These are phyloP conservation scores for Orthosia gothica DNA, from an alignment of 2,888 invertebrate genomes.

Conservation along the genomic window DNA sequence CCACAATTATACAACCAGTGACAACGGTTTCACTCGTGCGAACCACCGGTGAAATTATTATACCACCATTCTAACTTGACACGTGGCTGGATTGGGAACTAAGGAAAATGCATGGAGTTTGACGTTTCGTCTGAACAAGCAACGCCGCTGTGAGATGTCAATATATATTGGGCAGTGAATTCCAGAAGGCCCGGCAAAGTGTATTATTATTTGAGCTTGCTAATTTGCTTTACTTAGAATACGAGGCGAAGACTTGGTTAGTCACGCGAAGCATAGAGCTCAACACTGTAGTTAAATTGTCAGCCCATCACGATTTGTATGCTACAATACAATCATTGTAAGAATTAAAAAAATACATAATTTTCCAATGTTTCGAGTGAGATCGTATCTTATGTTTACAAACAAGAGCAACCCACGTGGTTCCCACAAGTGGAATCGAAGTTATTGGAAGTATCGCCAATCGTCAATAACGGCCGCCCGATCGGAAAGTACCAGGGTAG, in stretches of 20 bases:
- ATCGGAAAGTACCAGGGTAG: slow-evolving; percentile 60
- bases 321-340: too few relatives aligned
- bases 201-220: slow-evolving; percentile 46
- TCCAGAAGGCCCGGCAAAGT: slow-evolving; percentile 16
- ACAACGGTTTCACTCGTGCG: slow-evolving; percentile 77
- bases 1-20: slow-evolving; percentile 74
- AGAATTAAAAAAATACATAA: background rate
- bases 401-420: slow-evolving; percentile 12
- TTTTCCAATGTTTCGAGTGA: background rate
- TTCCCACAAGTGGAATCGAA: slow-evolving; percentile 25
- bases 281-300: background rate
- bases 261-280: slow-evolving; percentile 27
- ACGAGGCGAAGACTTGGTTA: slow-evolving; percentile 16
- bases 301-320: background rate
- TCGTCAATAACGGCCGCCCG: slow-evolving; percentile 43
- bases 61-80: slow-evolving; percentile 3
- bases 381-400: slow-evolving; percentile 26
- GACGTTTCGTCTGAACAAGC: background rate
- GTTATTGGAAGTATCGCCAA: slow-evolving; percentile 54
- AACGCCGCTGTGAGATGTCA: slow-evolving; percentile 24
- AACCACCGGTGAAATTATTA: slow-evolving; percentile 71
- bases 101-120: background rate
- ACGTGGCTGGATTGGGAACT: slow-evolving; percentile 3
- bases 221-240: slow-evolving; percentile 45
- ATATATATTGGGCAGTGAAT: slow-evolving; percentile 17